phyloP scores from a whole-genome alignment of 2,797 vertebrate species.

The Sphaeramia orbicularis region DNA sequence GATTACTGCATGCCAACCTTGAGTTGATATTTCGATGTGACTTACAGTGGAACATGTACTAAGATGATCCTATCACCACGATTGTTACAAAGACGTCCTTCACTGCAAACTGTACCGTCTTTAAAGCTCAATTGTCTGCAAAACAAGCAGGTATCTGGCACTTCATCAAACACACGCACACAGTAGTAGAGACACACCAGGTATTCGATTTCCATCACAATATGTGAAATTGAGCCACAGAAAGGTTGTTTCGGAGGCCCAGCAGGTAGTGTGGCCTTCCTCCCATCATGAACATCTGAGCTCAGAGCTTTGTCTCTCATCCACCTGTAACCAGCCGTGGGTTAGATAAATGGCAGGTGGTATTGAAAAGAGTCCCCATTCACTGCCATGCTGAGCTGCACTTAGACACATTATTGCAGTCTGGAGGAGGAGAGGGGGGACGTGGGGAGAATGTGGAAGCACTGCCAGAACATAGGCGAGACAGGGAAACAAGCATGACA shows the following conservation, averaged over 20 bases:
- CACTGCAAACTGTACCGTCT: slow-evolving; percentile 17
- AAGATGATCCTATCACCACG: neutral
- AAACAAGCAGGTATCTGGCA: slow-evolving; percentile 28
- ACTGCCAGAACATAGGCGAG: slow-evolving; percentile 68
- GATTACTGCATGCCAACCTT: neutral
- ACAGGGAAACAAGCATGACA: slow-evolving; percentile 75
- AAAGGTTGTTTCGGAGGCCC: slow-evolving; percentile 47
- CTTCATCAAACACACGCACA: slow-evolving; percentile 42
- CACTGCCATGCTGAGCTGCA: slow-evolving; percentile 70
- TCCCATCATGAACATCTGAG: slow-evolving; percentile 41
- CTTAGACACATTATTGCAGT: slow-evolving; percentile 75
- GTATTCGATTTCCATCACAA: slow-evolving; percentile 30
- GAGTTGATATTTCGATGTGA: neutral
- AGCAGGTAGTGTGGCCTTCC: slow-evolving; percentile 38
- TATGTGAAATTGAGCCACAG: slow-evolving; percentile 47
- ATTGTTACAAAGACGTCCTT: neutral
- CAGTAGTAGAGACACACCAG: slow-evolving; percentile 39
- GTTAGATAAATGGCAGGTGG: slow-evolving; percentile 80
- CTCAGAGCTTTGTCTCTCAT: slow-evolving; percentile 33
- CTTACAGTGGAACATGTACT: neutral
- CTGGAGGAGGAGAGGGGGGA: slow-evolving; percentile 62
- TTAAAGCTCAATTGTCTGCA: slow-evolving; percentile 33
- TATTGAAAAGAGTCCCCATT: slow-evolving; percentile 69
- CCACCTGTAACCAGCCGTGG: slow-evolving; percentile 62
- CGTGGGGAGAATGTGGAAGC: slow-evolving; percentile 74